Conservation (phyloP, 2,888 invertebrate species). For the Phortica okadai region DNA sequence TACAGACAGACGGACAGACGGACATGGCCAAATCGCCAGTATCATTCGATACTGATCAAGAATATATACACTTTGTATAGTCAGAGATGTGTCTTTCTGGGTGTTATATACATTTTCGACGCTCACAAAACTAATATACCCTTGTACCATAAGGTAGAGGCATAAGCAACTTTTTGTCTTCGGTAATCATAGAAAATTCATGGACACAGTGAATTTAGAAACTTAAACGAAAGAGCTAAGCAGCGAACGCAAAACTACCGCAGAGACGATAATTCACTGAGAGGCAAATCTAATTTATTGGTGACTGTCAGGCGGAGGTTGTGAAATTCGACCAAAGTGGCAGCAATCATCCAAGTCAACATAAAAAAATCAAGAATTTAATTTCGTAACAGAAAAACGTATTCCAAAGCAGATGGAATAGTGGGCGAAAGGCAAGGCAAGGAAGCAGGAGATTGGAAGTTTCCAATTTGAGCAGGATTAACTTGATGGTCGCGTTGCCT, state of each 20-base stretch:
- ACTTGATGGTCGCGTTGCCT: neutral
- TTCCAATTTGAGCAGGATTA: neutral
- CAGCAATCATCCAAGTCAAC: neutral
- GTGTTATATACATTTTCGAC: too few relatives aligned
- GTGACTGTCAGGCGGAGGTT: slow-evolving; percentile 19
- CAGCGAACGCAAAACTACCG: neutral
- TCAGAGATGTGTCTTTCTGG: too few relatives aligned
- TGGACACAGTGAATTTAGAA: neutral
- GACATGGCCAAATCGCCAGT: too few relatives aligned
- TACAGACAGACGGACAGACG: too few relatives aligned
- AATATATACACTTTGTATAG: too few relatives aligned
- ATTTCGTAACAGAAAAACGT: slow-evolving; percentile 13
- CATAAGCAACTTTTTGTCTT: neutral
- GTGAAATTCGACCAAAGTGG: slow-evolving; percentile 10
- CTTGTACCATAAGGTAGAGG: neutral
- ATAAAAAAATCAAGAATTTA: slow-evolving; percentile 23
- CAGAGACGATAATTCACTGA: slow-evolving; percentile 31
- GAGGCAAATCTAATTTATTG: slow-evolving; percentile 38
- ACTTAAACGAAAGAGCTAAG: neutral
- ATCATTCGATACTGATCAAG: too few relatives aligned
- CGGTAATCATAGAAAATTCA: neutral
- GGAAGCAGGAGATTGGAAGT: neutral
- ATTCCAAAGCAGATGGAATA: neutral
- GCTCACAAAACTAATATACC: too few relatives aligned
- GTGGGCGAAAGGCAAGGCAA: neutral